A percentile compares a stretch with the other conserved stretches of the same genome.
These are phyloP conservation scores for Ceratotherium simum DNA, from an alignment of 2,113 vertebrate species.

Conservation along the genomic window DNA sequence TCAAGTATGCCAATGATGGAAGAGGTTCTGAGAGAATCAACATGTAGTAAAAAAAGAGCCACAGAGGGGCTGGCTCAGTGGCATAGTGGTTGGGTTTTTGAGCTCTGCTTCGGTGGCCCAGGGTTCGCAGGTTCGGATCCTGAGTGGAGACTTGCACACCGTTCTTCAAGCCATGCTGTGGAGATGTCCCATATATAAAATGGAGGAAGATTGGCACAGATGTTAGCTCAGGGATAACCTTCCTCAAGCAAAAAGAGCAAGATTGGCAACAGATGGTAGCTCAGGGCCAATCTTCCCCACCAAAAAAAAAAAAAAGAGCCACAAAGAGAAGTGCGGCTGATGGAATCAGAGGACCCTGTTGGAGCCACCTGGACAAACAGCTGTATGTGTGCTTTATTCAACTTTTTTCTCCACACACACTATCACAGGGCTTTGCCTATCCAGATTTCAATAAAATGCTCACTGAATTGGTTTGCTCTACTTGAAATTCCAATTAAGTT, in stretches of 20 bases:
- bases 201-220: no score
- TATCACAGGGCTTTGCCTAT: background rate
- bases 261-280: no score
- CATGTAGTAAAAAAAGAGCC: background rate
- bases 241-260: no score
- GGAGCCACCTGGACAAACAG: background rate
- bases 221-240: no score
- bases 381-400: background rate
- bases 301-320: background rate
- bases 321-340: background rate
- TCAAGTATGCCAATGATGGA: background rate
- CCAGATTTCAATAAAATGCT: background rate
- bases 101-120: no score
- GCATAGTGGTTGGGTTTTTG: no score
- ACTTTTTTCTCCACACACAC: background rate
- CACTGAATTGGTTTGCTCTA: background rate
- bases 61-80: background rate
- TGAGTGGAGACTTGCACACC: no score
- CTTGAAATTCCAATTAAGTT: conserved; percentile 28
- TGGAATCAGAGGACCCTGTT: background rate
- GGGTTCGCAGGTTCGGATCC: no score
- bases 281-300: no score
- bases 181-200: no score
- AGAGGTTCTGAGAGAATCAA: background rate
- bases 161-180: no score